Conservation (phyloP, 2,113 vertebrate species). For the Nettapus auritus region DNA sequence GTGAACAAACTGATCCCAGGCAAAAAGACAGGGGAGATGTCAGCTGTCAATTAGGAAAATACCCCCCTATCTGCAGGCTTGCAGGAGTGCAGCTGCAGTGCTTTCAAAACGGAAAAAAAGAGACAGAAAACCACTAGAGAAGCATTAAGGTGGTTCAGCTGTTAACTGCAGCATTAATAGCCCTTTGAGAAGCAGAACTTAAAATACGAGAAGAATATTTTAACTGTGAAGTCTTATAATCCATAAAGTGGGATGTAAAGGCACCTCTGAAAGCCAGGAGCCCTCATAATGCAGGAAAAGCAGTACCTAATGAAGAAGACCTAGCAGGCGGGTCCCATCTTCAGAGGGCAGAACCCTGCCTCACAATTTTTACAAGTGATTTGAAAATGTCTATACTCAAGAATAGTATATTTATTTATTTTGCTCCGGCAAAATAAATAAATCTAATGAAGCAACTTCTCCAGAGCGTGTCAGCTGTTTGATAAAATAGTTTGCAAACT, state of each 20-base stretch:
- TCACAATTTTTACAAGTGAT: neutral
- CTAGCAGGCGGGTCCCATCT: fast-evolving
- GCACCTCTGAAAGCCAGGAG: neutral
- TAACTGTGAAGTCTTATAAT: neutral
- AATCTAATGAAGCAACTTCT: neutral
- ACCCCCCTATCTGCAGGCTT: neutral
- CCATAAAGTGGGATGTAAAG: neutral
- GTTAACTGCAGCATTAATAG: neutral
- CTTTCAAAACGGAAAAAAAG: neutral
- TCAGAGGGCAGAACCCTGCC: neutral
- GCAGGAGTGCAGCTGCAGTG: neutral
- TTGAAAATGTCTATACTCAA: neutral
- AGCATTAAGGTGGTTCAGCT: neutral
- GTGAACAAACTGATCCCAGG: neutral
- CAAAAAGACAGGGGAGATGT: neutral
- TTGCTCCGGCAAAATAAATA: neutral
- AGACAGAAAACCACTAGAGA: neutral
- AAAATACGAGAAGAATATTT: neutral
- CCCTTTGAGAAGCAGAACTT: neutral
- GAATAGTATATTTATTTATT: too few species aligned
- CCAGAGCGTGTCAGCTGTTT: neutral
- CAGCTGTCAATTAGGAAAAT: constrained; percentile 7
- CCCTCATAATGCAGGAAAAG: neutral
- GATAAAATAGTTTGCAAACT: neutral
- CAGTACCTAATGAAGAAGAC: neutral